Evolutionary conservation across 2,113 vertebrate genomes (phyloP), one percentile per base, ranked within the genome.

Genomic region (Illadopsis cleaveri): DNA sequence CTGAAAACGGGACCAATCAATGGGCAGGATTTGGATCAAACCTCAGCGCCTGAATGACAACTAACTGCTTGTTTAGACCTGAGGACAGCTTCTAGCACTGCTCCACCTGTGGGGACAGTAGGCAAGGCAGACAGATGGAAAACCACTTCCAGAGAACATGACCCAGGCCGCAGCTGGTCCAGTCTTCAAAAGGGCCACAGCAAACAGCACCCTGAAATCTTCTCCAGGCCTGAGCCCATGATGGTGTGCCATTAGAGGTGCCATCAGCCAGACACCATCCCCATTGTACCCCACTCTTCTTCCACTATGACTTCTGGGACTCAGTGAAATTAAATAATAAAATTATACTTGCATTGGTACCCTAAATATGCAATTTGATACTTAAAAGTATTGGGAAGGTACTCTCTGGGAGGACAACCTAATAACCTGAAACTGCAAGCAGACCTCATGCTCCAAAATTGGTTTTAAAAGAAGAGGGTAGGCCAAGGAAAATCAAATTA

Each of bases 1-100:
- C 53, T 61, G 82, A 82, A 85, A 69, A 64, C 0, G 0, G 69
- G 23, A 56, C 47, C 0, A 0, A 48, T 40, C 3, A 0, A 30
- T 38, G 8, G 4, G 35, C 11, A 79, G 27, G 40, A 64, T 64
- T 47, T 2, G 14, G 48, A 51, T 58, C 68, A 72, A 77, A 77
- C 31, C 40, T 72, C n/a, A 56, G 86, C 1, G 3, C 20, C 53
- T 2, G 11, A 71, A 75, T 14, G 21, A 71, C 31, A 79, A 8
- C n/a, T 22, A 57, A 64, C 7, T 0, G 0, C 60, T 58, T 54
- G 14, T 45, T 62, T 25, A 50, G 58, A 38, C 48, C 47, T 7
- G 23, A 71, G 44, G 57, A 61, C 38, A n/a, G 51, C 23, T 19
- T 25, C 35, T 79, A 44, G 28, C 48, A 60, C 33, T 45, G 56